Percentiles rank a stretch among this genome's conserved stretches.
Evolutionary conservation across 2,113 vertebrate genomes (phyloP).

Genomic region (Nycticorax nycticorax): DNA sequence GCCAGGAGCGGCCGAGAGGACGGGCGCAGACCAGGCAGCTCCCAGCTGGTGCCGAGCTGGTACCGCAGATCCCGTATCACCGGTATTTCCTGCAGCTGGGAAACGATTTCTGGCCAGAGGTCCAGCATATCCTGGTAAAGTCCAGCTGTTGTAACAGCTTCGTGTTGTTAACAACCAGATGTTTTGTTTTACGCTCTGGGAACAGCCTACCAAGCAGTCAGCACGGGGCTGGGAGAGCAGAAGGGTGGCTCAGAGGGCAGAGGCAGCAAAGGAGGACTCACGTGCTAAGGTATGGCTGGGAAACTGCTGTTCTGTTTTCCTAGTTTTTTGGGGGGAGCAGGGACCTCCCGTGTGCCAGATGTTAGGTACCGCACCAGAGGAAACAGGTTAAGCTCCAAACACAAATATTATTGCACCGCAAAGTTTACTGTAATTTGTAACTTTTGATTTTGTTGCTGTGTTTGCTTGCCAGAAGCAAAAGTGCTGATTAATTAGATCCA

Average conservation of each 20-base stretch:
- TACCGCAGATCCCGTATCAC: background rate
- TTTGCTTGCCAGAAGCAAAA: conserved; percentile 17
- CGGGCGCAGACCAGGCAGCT: background rate
- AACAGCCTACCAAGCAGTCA: background rate
- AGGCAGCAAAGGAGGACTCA: background rate
- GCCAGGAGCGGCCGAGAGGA: rapidly evolving
- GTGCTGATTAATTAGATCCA: background rate
- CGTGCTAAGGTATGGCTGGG: background rate
- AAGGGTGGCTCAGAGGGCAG: background rate
- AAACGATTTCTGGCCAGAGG: background rate
- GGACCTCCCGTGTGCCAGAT: background rate
- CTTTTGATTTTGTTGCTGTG: background rate
- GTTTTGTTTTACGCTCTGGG: conserved; percentile 27
- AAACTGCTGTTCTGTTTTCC: background rate
- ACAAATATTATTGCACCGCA: background rate
- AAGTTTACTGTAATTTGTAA: background rate
- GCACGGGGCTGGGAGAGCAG: background rate
- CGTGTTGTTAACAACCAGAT: conserved; percentile 33
- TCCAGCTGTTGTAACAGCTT: conserved; percentile 44
- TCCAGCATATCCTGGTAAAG: background rate
- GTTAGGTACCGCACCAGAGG: background rate
- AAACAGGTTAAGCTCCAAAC: background rate
- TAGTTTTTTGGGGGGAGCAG: background rate
- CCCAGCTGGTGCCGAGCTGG: background rate
- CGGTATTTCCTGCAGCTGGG: conserved; percentile 8